These are phyloP conservation scores for Trachythela sp. DNA, from an alignment of 64 coral and sea anemone genomes.

Conservation along the genomic window DNA sequence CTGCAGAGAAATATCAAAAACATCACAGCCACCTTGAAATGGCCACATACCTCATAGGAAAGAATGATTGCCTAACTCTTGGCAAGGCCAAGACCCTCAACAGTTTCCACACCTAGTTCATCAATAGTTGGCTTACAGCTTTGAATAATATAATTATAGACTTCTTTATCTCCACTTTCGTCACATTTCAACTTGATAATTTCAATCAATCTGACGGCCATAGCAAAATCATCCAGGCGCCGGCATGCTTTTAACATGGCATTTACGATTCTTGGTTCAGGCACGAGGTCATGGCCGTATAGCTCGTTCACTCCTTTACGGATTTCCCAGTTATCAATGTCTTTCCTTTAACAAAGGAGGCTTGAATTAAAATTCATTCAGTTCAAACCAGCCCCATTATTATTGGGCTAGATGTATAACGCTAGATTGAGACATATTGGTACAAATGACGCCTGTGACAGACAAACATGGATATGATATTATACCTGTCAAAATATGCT, in stretches of 20 bases:
- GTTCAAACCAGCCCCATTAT: no score
- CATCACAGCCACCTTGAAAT: no score
- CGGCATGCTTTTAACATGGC: slow-evolving; percentile 89
- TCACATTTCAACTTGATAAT: slow-evolving; percentile 58
- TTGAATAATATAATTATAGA: slow-evolving; percentile 79
- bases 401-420: no score
- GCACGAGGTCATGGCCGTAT: slow-evolving; percentile 88
- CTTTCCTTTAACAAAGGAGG: slow-evolving; percentile 28
- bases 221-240: slow-evolving; percentile 64
- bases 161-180: slow-evolving; percentile 56
- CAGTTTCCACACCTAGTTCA: slow-evolving; percentile 78
- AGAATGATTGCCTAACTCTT: neutral
- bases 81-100: slow-evolving; percentile 72
- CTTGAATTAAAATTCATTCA: neutral
- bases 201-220: slow-evolving; percentile 76
- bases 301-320: slow-evolving; percentile 87
- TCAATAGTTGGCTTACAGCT: slow-evolving; percentile 83
- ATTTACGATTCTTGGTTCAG: slow-evolving; percentile 94
- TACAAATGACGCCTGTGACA: no score
- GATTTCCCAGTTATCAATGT: slow-evolving; percentile 95
- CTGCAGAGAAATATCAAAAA: no score
- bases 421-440: no score
- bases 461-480: neutral
- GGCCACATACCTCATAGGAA: neutral
- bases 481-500: slow-evolving; percentile 75